Evolutionary conservation across 2,888 invertebrate genomes (phyloP).

Genomic region (Hypomecis atomaria): DNA sequence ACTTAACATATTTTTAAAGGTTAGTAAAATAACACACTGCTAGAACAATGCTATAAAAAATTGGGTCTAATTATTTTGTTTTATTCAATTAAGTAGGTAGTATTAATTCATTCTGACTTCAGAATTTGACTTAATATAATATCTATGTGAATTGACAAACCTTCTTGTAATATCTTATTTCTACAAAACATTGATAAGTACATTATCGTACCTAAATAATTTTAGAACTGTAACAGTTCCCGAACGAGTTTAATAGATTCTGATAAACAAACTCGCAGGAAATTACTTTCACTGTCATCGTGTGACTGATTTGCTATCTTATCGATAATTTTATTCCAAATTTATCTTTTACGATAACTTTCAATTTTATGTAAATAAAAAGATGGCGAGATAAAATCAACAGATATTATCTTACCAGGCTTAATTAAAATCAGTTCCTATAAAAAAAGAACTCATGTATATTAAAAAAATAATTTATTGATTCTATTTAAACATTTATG

Average conservation of each 20-base stretch:
- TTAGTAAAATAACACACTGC: too few relatives aligned
- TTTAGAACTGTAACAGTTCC: background rate
- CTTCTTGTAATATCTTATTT: too few relatives aligned
- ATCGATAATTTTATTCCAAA: constrained; percentile 22
- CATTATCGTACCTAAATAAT: background rate
- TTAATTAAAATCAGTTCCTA: constrained; percentile 25
- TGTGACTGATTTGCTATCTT: constrained; percentile 22
- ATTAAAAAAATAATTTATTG: constrained; percentile 15
- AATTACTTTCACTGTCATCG: constrained; percentile 24
- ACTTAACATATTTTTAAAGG: constrained; percentile 14
- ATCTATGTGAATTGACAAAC: too few relatives aligned
- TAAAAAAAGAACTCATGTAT: constrained; percentile 10
- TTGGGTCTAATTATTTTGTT: too few relatives aligned
- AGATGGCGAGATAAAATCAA: constrained; percentile 27
- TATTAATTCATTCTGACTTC: too few relatives aligned
- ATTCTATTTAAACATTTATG: constrained; percentile 5
- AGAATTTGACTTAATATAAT: too few relatives aligned
- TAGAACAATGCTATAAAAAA: too few relatives aligned
- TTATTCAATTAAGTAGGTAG: too few relatives aligned
- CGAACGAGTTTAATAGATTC: background rate
- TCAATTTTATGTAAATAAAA: constrained; percentile 32
- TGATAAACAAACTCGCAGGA: constrained; percentile 6
- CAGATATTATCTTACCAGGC: constrained; percentile 24
- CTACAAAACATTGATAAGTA: too few relatives aligned
- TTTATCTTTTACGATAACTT: constrained; percentile 23